Conservation (phyloP, 2,888 invertebrate species). For the Drosophila prolongata region DNA sequence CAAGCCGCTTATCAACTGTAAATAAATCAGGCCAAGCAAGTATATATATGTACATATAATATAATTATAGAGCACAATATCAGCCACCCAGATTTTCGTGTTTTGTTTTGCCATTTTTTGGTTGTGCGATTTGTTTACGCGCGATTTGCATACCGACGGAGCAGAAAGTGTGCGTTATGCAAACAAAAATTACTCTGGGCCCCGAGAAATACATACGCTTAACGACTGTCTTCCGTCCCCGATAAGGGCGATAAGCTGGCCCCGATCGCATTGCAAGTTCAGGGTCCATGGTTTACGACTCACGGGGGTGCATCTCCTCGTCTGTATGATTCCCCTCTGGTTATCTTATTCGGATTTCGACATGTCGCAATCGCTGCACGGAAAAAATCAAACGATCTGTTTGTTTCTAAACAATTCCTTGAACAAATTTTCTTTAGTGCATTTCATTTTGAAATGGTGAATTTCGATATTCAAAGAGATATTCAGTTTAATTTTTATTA, state of each 20-base stretch:
- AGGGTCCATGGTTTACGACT: not conserved
- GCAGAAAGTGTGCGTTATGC: constrained; percentile 9
- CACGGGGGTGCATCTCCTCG: not conserved
- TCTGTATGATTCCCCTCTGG: too few species aligned
- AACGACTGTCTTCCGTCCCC: constrained; percentile 11
- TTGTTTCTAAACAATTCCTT: too few species aligned
- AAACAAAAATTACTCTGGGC: constrained; percentile 4
- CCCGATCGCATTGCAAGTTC: constrained; percentile 8
- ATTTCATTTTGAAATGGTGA: too few species aligned
- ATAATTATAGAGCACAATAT: constrained; percentile 21
- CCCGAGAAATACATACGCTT: not conserved
- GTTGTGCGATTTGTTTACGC: constrained; percentile 4
- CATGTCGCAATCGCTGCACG: not conserved
- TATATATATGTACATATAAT: constrained; percentile 2
- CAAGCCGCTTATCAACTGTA: constrained; percentile 25
- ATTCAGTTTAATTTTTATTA: too few species aligned
- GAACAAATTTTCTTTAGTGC: too few species aligned
- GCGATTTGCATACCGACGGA: constrained; percentile 6
- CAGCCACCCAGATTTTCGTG: constrained; percentile 8
- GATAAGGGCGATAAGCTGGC: constrained; percentile 17
- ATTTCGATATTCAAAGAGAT: too few species aligned
- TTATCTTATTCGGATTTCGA: not conserved
- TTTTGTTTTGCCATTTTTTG: not conserved
- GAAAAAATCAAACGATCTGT: not conserved
- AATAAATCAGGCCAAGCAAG: constrained; percentile 37